Evolutionary conservation across 2,113 vertebrate genomes (phyloP).

Genomic region (Phodopus roborovskii): DNA sequence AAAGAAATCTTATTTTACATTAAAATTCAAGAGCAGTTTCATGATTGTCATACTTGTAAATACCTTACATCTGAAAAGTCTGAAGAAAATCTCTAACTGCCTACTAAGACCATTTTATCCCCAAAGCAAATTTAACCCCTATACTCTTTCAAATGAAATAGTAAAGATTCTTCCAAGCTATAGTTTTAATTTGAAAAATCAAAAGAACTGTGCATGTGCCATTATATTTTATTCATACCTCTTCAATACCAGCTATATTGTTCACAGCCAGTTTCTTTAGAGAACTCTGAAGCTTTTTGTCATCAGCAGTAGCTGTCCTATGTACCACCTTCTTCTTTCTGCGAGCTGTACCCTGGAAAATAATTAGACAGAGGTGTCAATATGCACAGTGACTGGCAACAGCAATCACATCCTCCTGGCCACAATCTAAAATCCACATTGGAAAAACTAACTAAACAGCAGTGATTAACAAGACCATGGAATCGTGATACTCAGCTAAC

Average conservation of each 20-base stretch:
- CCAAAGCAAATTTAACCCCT: slow-evolving; percentile 50
- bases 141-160: not conserved
- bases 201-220: not conserved
- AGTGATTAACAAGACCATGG: slow-evolving; percentile 15
- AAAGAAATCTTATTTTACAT: slow-evolving; percentile 39
- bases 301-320: slow-evolving; percentile 98
- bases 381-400: not conserved
- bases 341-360: slow-evolving; percentile 94
- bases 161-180: slow-evolving; percentile 1
- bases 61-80: slow-evolving; percentile 45
- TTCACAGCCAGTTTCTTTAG: slow-evolving; percentile 99
- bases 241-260: slow-evolving; percentile 99
- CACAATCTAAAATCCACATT: slow-evolving; percentile 16
- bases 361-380: slow-evolving; percentile 63
- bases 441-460: not conserved
- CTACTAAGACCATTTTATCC: slow-evolving; percentile 46
- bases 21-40: slow-evolving; percentile 46
- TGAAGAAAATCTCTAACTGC: slow-evolving; percentile 35
- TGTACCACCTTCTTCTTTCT: slow-evolving; percentile 99
- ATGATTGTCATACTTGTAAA: slow-evolving; percentile 49
- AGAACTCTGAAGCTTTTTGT: slow-evolving; percentile 99
- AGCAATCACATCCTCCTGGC: slow-evolving; percentile 9
- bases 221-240: slow-evolving; percentile 87
- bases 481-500: not conserved
- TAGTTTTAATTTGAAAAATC: slow-evolving; percentile 58